Evolutionary conservation across 2,888 invertebrate species (phyloP), one percentile per base, ranked within the genome.

Genomic region (Amblyteles armatorius): DNA sequence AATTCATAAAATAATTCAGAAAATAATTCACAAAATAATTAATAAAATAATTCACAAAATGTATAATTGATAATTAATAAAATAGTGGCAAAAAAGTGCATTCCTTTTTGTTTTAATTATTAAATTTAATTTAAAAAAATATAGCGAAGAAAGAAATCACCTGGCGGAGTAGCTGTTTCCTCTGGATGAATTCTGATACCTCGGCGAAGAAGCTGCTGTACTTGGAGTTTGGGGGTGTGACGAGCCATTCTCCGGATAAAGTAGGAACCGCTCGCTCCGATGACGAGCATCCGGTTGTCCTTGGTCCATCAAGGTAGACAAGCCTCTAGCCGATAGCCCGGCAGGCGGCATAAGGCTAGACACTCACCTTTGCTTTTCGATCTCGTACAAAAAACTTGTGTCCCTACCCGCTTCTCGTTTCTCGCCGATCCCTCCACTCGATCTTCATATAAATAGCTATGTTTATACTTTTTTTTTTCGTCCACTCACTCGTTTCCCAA

Each of bases 271-370:
- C 93, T 94, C 93, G 93, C 91, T 93, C 91, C 93, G 93, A 92
- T 93, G 93, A 93, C 94, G 94, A 93, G 94, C 93, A 90, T 94
- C 93, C 77, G 93, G 93, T 92, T 93, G 93, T 92, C 93, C 93
- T 92, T 93, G 93, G 93, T 94, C 93, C 94, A 94, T 94, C 92
- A 94, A 94, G 91, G 90, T 93, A 93, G 92, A 93, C 92, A 92
- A 93, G 91, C 93, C 93, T 93, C 91, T 93, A 72, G 93, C 93
- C 92, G 92, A 93, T 89, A 92, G 89, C 93, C 93, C 94, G 93
- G 93, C 94, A 90, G 94, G 94, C 91, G 94, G 93, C 94, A 94
- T 94, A 93, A 92, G 93, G 93, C 90, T 89, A 82, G 84, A 91
- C 88, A 88, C 91, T 89, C 88, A 87, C 85, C 80, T 29, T 76